Evolutionary conservation across 2,888 invertebrate genomes (phyloP).

Genomic region (Eilema griseolum): DNA sequence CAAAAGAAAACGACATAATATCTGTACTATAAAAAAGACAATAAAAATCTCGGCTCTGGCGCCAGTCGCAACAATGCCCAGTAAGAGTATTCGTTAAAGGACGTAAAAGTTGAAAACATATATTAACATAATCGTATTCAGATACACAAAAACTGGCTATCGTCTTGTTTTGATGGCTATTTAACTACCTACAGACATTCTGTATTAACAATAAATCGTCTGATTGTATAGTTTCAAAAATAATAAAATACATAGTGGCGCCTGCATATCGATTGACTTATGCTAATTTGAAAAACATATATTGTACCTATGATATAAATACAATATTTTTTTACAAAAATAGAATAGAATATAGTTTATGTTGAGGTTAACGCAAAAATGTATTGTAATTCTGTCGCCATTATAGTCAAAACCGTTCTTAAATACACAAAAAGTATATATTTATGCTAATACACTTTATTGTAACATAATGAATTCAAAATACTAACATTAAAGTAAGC

Average conservation of each 20-base stretch:
- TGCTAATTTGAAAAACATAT: constrained; percentile 43
- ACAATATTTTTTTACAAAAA: constrained; percentile 29
- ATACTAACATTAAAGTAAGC: constrained; percentile 31
- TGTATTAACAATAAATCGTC: constrained; percentile 60
- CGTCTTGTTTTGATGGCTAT: constrained; percentile 39
- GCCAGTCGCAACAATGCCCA: constrained; percentile 37
- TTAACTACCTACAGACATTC: constrained; percentile 53
- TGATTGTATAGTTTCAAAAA: constrained; percentile 55
- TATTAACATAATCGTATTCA: constrained; percentile 43
- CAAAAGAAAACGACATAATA: constrained; percentile 29
- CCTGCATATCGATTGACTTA: constrained; percentile 63
- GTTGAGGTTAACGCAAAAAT: constrained; percentile 1
- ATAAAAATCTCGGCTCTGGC: constrained; percentile 31
- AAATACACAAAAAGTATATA: constrained; percentile 14
- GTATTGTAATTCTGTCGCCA: constrained; percentile 19
- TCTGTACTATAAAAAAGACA: constrained; percentile 27
- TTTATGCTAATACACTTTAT: constrained; percentile 37
- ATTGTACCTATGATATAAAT: constrained; percentile 12
- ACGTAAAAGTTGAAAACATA: constrained; percentile 29
- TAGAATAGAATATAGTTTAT: constrained; percentile 21
- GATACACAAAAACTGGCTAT: constrained; percentile 34
- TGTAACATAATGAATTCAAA: constrained; percentile 35
- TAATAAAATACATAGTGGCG: constrained; percentile 65
- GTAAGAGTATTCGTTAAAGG: constrained; percentile 45
- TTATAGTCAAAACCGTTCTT: constrained; percentile 19